Base-by-base conservation (phyloP, 2,113 vertebrate species). In the Larimichthys crocea region DNA sequence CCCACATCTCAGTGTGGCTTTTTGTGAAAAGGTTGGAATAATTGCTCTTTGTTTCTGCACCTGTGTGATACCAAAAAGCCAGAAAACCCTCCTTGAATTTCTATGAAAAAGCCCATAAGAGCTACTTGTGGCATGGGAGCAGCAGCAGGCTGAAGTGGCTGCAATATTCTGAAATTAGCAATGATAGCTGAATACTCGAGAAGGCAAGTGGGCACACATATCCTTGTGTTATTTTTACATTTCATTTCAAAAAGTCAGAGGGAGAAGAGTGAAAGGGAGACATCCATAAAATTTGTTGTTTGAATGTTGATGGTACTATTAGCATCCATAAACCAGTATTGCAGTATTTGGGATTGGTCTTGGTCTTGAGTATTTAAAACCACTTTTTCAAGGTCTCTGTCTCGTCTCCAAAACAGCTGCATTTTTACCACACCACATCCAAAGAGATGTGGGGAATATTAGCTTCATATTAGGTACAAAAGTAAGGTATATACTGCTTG, bases 151-250 rank as follows among this genome's bases (percentile, higher is more conserved):
- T 91, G 86, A 91, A 93, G 88, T 76, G 86, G 79, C 89, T 86
- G 83, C 88, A 88, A 79, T 91, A 91, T 86, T 91, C 85, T 79
- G 71, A 72, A 89, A 91, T 92, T 87, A 93, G 84, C 65, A 61
- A 65, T 79, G 83, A 87, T 90, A 82, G 80, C 74, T 63, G 78
- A 75, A 86, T 83, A 84, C 90, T 91, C 88, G 64, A 74, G 79
- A 82, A 84, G 80, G 62, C 88, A 87, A 86, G 91, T 89, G 91
- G 91, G 89, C 78, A 88, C 90, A 86, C 87, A 92, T 87, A 81
- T 89, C 87, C 88, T 92, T 73, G 68, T 92, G 85, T 90, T 93
- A 93, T 93, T 94, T 93, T 91, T 91, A 90, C 79, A 81, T 90
- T 86, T 77, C 55, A 78, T 80, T 82, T 84, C 42, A 35, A 84